Evolutionary conservation across 1,140 invertebrate genomes (phyloP).

Genomic region (Drosophila serrata): DNA sequence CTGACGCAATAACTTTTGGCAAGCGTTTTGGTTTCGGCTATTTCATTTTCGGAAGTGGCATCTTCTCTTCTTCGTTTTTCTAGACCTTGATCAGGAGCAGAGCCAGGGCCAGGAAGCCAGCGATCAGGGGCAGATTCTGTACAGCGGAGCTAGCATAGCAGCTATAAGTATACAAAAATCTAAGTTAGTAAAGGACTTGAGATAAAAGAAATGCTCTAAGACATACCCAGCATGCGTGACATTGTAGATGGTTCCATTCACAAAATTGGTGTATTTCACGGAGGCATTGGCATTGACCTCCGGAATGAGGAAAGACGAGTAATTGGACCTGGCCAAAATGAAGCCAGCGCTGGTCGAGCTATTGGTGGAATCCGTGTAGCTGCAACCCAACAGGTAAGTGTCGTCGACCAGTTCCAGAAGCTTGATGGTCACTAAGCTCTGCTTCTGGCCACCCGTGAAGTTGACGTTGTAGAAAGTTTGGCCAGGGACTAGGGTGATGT

Average conservation of each 20-base stretch:
- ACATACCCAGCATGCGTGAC: conserved; percentile 52
- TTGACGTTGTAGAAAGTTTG: conserved; percentile 46
- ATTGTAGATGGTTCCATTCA: conserved; percentile 7
- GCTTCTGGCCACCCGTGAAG: not conserved
- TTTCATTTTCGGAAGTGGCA: conserved; percentile 5
- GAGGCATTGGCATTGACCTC: conserved; percentile 38
- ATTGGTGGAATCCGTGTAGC: conserved; percentile 35
- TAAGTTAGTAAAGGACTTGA: not conserved
- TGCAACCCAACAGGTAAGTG: conserved; percentile 54
- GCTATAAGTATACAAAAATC: not conserved
- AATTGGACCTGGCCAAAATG: conserved; percentile 29
- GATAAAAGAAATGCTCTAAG: not conserved
- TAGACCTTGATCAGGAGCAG: conserved; percentile 61
- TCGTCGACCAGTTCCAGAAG: conserved; percentile 19
- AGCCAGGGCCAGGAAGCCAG: conserved; percentile 57
- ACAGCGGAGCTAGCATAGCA: conserved; percentile 38
- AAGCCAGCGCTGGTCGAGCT: conserved; percentile 40
- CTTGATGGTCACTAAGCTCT: conserved; percentile 27
- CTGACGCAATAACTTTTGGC: conserved; percentile 49
- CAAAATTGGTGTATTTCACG: conserved; percentile 23
- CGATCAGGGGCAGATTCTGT: conserved; percentile 53
- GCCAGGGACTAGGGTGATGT: conserved; percentile 6
- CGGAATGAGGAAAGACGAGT: not conserved
- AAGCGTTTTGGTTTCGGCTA: conserved; percentile 21
- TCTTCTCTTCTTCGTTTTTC: not conserved